Percentiles rank a stretch among this genome's conserved stretches.
Evolutionary conservation across 2,888 invertebrate genomes (phyloP).

Genomic region (Sphinx pinastri): DNA sequence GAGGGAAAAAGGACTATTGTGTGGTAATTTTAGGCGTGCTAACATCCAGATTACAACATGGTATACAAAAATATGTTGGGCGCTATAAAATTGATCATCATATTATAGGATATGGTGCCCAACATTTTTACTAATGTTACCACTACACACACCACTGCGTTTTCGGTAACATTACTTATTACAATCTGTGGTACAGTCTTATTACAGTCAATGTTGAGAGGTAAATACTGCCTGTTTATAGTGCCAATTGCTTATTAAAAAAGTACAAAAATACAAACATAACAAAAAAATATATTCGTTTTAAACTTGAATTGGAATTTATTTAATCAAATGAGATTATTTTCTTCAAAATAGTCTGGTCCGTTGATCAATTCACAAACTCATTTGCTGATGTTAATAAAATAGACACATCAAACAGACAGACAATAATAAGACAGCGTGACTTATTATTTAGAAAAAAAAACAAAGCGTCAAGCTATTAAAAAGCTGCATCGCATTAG

Average conservation of each 20-base stretch:
- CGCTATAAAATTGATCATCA: not conserved
- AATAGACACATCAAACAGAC: slow-evolving; percentile 20
- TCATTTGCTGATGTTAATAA: not conserved
- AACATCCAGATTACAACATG: not conserved
- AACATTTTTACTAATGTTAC: not conserved
- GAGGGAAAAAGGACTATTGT: not conserved
- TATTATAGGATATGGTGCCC: not conserved
- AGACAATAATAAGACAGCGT: slow-evolving; percentile 2
- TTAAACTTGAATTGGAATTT: not conserved
- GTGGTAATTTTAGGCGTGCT: not conserved
- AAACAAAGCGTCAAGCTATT: slow-evolving; percentile 47
- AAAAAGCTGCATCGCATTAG: slow-evolving; percentile 43
- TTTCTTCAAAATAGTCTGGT: slow-evolving; percentile 8
- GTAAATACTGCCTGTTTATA: slow-evolving; percentile 17
- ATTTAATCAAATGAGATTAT: not conserved
- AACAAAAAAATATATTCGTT: slow-evolving; percentile 4
- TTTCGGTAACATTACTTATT: not conserved
- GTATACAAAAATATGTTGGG: not conserved
- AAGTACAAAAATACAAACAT: slow-evolving; percentile 13
- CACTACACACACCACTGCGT: slow-evolving; percentile 2
- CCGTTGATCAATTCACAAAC: slow-evolving; percentile 3
- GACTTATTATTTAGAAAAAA: slow-evolving; percentile 3
- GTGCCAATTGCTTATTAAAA: slow-evolving; percentile 13
- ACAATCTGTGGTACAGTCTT: not conserved
- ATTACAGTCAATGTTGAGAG: not conserved